Evolutionary conservation across 2,888 invertebrate species (phyloP).

Genomic region (Cheilosia vernalis): DNA sequence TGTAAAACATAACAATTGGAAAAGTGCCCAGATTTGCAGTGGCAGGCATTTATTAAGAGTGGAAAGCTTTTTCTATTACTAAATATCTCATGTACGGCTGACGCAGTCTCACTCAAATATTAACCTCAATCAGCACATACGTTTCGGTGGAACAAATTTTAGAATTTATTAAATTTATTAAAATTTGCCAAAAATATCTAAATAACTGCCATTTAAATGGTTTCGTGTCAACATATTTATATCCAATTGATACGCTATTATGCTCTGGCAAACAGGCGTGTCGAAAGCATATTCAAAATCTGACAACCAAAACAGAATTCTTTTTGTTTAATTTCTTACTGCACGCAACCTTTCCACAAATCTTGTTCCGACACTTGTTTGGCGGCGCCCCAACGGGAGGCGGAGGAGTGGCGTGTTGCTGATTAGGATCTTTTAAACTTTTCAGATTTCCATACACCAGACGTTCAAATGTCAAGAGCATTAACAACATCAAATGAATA

Average conservation of each 20-base stretch:
- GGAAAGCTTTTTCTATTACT: slow-evolving; percentile 24
- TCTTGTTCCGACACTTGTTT: slow-evolving; percentile 13
- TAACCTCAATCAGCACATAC: slow-evolving; percentile 15
- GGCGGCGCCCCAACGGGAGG: background rate
- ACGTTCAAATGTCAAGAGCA: slow-evolving; percentile 27
- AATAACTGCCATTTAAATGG: slow-evolving; percentile 24
- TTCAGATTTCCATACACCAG: slow-evolving; percentile 14
- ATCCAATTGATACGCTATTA: slow-evolving; percentile 23
- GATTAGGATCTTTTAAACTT: slow-evolving; percentile 21
- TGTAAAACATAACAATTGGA: slow-evolving; percentile 38
- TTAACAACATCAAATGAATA: slow-evolving; percentile 22
- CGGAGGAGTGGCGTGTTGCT: slow-evolving; percentile 11
- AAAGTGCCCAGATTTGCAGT: slow-evolving; percentile 18
- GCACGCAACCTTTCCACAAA: slow-evolving; percentile 56
- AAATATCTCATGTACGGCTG: slow-evolving; percentile 8
- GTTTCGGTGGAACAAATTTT: background rate
- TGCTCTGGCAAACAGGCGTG: slow-evolving; percentile 38
- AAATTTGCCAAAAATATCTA: slow-evolving; percentile 10
- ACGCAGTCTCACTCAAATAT: slow-evolving; percentile 31
- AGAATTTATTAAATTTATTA: slow-evolving; percentile 18
- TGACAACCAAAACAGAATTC: slow-evolving; percentile 50
- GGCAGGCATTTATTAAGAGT: slow-evolving; percentile 36
- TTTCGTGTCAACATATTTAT: slow-evolving; percentile 28
- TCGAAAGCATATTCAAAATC: slow-evolving; percentile 44
- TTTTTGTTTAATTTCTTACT: slow-evolving; percentile 39